phyloP scores from a whole-genome alignment of 2,888 invertebrate genomes.

The Phengaris arion region DNA sequence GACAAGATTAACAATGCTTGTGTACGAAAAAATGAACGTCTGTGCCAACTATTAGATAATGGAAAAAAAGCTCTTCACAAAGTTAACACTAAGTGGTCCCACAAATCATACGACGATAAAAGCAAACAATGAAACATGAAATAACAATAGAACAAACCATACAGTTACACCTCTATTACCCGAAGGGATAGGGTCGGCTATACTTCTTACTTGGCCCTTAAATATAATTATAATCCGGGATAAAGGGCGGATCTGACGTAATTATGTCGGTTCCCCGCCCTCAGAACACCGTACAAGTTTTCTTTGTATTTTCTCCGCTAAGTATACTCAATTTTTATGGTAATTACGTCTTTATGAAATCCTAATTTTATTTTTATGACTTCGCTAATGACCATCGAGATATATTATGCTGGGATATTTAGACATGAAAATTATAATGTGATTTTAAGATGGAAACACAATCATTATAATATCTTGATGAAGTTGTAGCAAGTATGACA shows the following conservation, averaged over 20 bases:
- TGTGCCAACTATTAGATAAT: too few relatives aligned
- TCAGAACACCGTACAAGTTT: slow-evolving; percentile 36
- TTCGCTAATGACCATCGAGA: slow-evolving; percentile 18
- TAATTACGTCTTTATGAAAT: slow-evolving; percentile 67
- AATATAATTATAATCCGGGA: slow-evolving; percentile 56
- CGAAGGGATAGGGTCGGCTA: slow-evolving; percentile 28
- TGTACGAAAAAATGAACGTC: too few relatives aligned
- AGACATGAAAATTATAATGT: background rate
- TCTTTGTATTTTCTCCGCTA: slow-evolving; percentile 47
- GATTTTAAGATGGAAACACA: background rate
- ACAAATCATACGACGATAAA: slow-evolving; percentile 30
- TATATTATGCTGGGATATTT: slow-evolving; percentile 8
- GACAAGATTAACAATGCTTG: too few relatives aligned
- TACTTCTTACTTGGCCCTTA: slow-evolving; percentile 39
- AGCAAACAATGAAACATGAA: slow-evolving; percentile 18
- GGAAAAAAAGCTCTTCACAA: background rate
- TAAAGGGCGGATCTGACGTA: slow-evolving; percentile 55
- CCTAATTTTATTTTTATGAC: slow-evolving; percentile 24
- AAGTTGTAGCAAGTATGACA: too few relatives aligned
- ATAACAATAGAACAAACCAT: slow-evolving; percentile 30
- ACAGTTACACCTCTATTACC: slow-evolving; percentile 29
- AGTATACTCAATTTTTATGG: slow-evolving; percentile 65
- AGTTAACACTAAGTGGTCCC: background rate
- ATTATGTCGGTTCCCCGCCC: slow-evolving; percentile 46
- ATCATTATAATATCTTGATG: too few relatives aligned